phyloP scores from a whole-genome alignment of 2,888 invertebrate species.

The Tenthredo mesomela region DNA sequence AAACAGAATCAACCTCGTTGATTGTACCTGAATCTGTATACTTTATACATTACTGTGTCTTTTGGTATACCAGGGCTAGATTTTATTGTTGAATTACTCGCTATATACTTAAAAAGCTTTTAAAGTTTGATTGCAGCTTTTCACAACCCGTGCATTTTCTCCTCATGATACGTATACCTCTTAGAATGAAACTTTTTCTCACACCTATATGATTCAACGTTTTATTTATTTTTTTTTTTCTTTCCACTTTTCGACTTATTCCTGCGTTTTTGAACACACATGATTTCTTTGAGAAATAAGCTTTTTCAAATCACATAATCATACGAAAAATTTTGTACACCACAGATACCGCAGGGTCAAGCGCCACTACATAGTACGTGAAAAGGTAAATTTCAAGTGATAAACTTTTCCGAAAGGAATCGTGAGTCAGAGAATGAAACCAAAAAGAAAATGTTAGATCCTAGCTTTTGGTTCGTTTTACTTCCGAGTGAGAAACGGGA shows the following conservation, averaged over 20 bases:
- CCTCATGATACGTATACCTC: neutral
- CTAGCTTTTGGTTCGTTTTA: neutral
- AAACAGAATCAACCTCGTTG: neutral
- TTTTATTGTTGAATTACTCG: constrained; percentile 29
- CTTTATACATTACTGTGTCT: neutral
- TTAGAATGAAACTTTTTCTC: neutral
- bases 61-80: neutral
- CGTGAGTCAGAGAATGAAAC: neutral
- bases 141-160: constrained; percentile 7
- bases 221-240: too few relatives aligned
- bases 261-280: neutral
- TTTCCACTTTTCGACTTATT: neutral
- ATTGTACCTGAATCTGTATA: neutral
- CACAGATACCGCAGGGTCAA: too few relatives aligned
- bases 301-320: too few relatives aligned
- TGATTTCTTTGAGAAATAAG: too few relatives aligned
- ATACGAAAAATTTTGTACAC: too few relatives aligned
- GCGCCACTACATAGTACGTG: neutral
- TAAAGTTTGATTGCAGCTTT: constrained; percentile 44
- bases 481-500: constrained; percentile 28
- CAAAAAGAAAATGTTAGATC: neutral
- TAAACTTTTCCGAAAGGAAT: neutral
- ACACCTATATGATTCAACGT: neutral
- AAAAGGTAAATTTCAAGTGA: neutral
- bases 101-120: constrained; percentile 49